Percentiles rank a stretch among this genome's conserved stretches.
phyloP scores from a whole-genome alignment of 1,140 invertebrate species.

The Drosophila nikananu region DNA sequence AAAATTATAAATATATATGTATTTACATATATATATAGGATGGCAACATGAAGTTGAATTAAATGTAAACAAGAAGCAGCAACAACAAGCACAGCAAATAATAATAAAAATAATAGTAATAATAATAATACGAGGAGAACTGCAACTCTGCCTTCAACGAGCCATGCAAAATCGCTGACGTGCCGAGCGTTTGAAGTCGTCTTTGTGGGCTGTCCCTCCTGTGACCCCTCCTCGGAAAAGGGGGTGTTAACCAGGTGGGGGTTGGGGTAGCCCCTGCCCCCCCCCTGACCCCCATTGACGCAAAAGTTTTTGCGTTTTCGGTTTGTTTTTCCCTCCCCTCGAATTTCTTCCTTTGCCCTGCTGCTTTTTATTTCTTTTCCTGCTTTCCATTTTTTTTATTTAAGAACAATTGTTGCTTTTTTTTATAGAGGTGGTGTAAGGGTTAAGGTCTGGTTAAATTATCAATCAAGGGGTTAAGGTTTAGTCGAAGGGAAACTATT shows the following conservation, averaged over 20 bases:
- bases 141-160: constrained; percentile 72
- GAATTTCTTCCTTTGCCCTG: constrained; percentile 6
- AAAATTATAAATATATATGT: constrained; percentile 33
- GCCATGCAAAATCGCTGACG: constrained; percentile 81
- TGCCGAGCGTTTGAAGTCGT: constrained; percentile 78
- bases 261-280: neutral
- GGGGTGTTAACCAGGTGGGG: neutral
- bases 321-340: constrained; percentile 32
- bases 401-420: constrained; percentile 73
- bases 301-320: constrained; percentile 73
- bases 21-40: constrained; percentile 31
- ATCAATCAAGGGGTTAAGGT: constrained; percentile 4
- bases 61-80: constrained; percentile 56
- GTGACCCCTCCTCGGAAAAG: neutral
- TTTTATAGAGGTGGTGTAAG: neutral
- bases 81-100: constrained; percentile 26
- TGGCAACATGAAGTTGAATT: constrained; percentile 54
- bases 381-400: constrained; percentile 23
- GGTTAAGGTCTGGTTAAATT: constrained; percentile 29
- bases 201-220: constrained; percentile 60
- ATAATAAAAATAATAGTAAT: constrained; percentile 26
- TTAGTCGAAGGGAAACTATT: constrained; percentile 8
- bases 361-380: constrained; percentile 3
- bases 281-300: constrained; percentile 23
- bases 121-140: constrained; percentile 39